Evolutionary conservation across 2,888 invertebrate species (phyloP), one percentile per base, ranked within the genome.

Genomic region (Leptothorax acervorum): DNA sequence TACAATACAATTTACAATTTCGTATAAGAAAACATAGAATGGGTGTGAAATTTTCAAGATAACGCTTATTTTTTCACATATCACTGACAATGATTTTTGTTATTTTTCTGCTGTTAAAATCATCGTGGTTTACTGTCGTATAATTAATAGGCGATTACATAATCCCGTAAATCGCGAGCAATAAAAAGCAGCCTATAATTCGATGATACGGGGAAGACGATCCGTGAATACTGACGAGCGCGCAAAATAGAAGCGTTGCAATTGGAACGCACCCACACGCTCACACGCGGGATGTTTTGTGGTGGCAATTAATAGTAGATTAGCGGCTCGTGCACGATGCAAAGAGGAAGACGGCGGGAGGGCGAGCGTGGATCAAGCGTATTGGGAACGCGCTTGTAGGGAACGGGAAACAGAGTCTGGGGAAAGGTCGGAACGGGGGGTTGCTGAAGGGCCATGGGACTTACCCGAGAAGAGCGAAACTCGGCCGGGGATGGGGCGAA

Each of bases 301-400:
- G 92, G 92, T 90, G 91, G 93, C 94, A 94, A 94, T 94, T 94
- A 94, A 94, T 94, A 93, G 93, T 92, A 94, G 94, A 94, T 94
- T 94, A 94, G 91, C 90, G 90, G 88, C 89, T 92, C 89, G 89
- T 82, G 84, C 78, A 82, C 83, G 85, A 73, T 75, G 86, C 73
- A 70, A 87, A 84, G 85, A 83, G 85, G 83, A 81, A 82, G 89
- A 89, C 48, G 88, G 86, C 83, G 87, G 83, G 83, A 82, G 83
- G 82, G 82, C 78, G 76, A 87, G 82, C 75, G 73, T 63, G 85
- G 71, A 85, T 86, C 76, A 73, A 60, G 73, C 62, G 79, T 85
- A 65, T 63, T 79, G 70, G 86, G 70, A 66, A 79, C 84, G 82
- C 51, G 82, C 73, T 42, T 57, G 68, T 68, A 66, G 81, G 85